Evolutionary conservation across 2,888 invertebrate species (phyloP).

Genomic region (Troides aeacus): DNA sequence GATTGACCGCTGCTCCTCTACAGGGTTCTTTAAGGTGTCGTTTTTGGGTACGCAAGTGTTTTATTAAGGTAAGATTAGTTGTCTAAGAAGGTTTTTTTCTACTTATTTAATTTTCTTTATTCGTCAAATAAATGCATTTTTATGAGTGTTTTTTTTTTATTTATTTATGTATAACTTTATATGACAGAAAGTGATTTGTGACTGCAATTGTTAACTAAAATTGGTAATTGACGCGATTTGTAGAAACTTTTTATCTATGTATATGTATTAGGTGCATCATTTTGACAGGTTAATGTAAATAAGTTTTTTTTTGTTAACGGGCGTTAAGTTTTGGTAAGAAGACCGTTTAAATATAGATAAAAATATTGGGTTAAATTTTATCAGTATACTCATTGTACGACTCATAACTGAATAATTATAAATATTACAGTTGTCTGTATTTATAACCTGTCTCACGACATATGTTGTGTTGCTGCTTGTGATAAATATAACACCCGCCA

Average conservation of each 20-base stretch:
- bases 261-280: conserved; percentile 4
- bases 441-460: conserved; percentile 75
- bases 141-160: conserved; percentile 33
- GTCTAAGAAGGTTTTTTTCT: conserved; percentile 46
- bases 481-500: conserved; percentile 31
- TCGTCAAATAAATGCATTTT: conserved; percentile 44
- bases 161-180: conserved; percentile 32
- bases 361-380: not conserved
- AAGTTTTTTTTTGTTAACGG: conserved; percentile 22
- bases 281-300: conserved; percentile 26
- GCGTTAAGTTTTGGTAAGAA: not conserved
- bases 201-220: conserved; percentile 2
- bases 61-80: conserved; percentile 54
- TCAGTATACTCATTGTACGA: conserved; percentile 7
- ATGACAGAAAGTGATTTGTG: conserved; percentile 18
- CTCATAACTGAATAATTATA: conserved; percentile 5
- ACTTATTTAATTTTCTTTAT: conserved; percentile 41
- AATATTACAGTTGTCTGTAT: conserved; percentile 36
- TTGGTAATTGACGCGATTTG: conserved; percentile 5
- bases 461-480: conserved; percentile 67
- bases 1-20: conserved; percentile 46
- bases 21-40: conserved; percentile 42
- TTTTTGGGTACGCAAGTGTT: conserved; percentile 44
- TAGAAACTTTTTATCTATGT: conserved; percentile 15
- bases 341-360: not conserved